These are phyloP conservation scores for Zaprionus lineosus DNA, from an alignment of 2,888 invertebrate species.

Conservation along the genomic window DNA sequence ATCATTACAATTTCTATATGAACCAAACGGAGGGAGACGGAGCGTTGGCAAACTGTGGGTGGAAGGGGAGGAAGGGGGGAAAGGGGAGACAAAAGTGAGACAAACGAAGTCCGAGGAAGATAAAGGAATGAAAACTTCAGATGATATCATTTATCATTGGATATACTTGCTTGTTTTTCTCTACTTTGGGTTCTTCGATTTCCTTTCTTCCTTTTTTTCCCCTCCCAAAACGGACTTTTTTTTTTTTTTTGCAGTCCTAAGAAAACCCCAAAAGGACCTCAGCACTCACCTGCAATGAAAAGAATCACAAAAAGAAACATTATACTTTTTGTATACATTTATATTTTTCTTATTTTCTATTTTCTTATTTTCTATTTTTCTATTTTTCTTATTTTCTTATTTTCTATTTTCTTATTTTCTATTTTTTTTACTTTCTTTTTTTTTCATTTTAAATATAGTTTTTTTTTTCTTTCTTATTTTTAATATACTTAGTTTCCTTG, in stretches of 20 bases:
- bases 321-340: not conserved
- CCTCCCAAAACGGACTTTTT: constrained; percentile 7
- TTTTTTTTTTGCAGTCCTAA: constrained; percentile 15
- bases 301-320: constrained; percentile 6
- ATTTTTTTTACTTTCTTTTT: too few relatives aligned
- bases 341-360: constrained; percentile 11
- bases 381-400: constrained; percentile 42
- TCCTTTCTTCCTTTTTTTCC: not conserved
- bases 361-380: constrained; percentile 10
- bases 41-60: too few relatives aligned
- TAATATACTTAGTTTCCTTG: constrained; percentile 21
- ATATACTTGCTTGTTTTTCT: constrained; percentile 42
- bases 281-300: constrained; percentile 65
- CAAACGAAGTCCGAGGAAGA: not conserved
- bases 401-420: constrained; percentile 55
- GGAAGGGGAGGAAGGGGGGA: not conserved
- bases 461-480: constrained; percentile 6
- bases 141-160: constrained; percentile 64
- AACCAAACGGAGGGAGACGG: too few relatives aligned
- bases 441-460: too few relatives aligned
- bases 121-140: not conserved
- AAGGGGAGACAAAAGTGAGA: not conserved
- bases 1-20: constrained; percentile 49
- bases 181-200: not conserved
- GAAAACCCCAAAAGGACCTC: constrained; percentile 1